Evolutionary conservation across 2,888 invertebrate genomes (phyloP).

Genomic region (Drosophila siamana): DNA sequence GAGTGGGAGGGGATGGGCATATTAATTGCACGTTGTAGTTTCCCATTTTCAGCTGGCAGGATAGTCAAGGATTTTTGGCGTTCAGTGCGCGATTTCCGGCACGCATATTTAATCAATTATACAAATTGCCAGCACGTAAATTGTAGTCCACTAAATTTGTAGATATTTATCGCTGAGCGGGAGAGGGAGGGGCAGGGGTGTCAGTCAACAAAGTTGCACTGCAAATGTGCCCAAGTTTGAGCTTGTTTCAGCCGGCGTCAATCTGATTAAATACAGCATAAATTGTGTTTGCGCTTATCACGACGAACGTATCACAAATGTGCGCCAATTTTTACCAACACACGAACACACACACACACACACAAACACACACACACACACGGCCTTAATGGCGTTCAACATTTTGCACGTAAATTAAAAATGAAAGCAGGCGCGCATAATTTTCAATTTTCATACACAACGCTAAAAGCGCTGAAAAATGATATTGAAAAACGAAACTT

Average conservation of each 20-base stretch:
- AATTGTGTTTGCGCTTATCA: conserved; percentile 66
- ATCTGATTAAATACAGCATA: conserved; percentile 76
- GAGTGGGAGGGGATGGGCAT: conserved; percentile 15
- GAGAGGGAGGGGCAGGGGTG: background rate
- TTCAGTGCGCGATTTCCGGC: conserved; percentile 63
- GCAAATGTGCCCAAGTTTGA: conserved; percentile 14
- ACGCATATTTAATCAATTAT: conserved; percentile 78
- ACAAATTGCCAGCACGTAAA: conserved; percentile 69
- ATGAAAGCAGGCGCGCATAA: conserved; percentile 64
- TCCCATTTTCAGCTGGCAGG: background rate
- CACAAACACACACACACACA: conserved; percentile 2
- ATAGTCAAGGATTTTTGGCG: conserved; percentile 23
- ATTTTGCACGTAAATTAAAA: conserved; percentile 62
- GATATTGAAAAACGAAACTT: conserved; percentile 71
- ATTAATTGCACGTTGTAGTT: conserved; percentile 38
- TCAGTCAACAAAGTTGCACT: background rate
- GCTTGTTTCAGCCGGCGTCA: conserved; percentile 37
- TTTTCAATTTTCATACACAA: conserved; percentile 72
- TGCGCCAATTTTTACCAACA: conserved; percentile 62
- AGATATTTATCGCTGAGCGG: conserved; percentile 22
- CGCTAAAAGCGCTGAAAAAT: conserved; percentile 65
- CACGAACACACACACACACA: conserved; percentile 20
- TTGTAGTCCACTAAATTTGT: conserved; percentile 43
- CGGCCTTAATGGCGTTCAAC: conserved; percentile 42
- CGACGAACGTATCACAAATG: conserved; percentile 46